Base-by-base conservation (phyloP, 2,797 vertebrate genomes). In the Sebastes jordani region DNA sequence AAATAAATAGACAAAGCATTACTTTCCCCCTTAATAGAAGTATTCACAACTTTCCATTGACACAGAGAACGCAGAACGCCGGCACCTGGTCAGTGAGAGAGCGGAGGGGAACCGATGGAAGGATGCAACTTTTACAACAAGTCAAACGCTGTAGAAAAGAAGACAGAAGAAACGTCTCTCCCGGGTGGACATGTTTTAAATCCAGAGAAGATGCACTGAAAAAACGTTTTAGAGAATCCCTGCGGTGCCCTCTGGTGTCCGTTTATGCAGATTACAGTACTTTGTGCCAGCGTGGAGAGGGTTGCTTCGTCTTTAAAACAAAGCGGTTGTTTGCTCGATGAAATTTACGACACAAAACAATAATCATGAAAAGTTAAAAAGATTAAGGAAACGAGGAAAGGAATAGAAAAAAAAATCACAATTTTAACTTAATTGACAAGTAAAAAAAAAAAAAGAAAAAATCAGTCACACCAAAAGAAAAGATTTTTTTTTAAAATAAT, bases 1-100 rank as follows among this genome's bases (percentile, higher is more conserved):
- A 95, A 96, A 96, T 96, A 96, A 96, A 96, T 96, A 96, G 95
- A 95, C 94, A 94, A 94, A 95, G 93, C 94, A 91, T 93, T 87
- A 90, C 88, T 89, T 93, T 82, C 92, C 93, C 88, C 87, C 83
- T 92, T 94, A 25, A 90, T 89, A 95, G 92, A 94, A 96, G 94
- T 95, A 94, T 96, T 95, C 94, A 96, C 95, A 96, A 94, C 94
- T 91, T 89, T 91, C 90, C 85, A 83, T 80, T 74, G 79, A 88
- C 54, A 65, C 65, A 73, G 89, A 91, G 94, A 38, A 38, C 36
- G 91, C 91, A 90, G 83, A 92, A 91, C 38, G 86, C 93, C 85
- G 91, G 89, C 90, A 89, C 90, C 83, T 86, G 90, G 74, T 88
- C 82, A 91, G 90, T 90, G 59, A 86, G 88, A 90, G 85, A 86